These are phyloP conservation scores for Bombus terrestris DNA, from an alignment of 1,140 invertebrate genomes.

Conservation along the genomic window DNA sequence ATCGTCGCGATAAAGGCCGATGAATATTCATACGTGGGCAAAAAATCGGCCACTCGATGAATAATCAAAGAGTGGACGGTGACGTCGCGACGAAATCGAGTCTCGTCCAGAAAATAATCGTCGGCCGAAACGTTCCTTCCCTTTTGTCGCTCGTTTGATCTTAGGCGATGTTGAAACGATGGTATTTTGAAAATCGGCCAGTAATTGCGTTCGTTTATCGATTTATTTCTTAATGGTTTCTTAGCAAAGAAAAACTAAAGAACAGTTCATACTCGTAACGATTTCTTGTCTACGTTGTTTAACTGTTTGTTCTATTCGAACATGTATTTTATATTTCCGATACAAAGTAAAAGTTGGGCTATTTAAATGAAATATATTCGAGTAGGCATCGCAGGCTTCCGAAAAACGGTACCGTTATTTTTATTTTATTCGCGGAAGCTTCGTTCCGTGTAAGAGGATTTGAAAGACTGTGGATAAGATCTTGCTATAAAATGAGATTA, in stretches of 20 bases:
- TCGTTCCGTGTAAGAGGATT: background rate
- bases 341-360: accelerated
- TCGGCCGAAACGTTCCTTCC: background rate
- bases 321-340: background rate
- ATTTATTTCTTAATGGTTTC: background rate
- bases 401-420: background rate
- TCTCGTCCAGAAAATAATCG: conserved; percentile 16
- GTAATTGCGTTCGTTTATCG: too few relatives aligned
- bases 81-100: conserved; percentile 7
- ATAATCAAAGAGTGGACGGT: conserved; percentile 44
- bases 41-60: conserved; percentile 53
- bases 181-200: background rate
- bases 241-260: accelerated
- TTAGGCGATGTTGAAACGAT: background rate
- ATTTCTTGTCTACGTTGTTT: too few relatives aligned
- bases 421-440: background rate
- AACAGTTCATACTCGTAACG: background rate
- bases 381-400: accelerated
- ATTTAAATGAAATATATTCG: too few relatives aligned
- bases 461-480: too few relatives aligned
- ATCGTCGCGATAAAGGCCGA: conserved; percentile 45
- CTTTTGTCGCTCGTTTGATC: background rate
- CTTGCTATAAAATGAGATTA: background rate
- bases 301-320: too few relatives aligned
- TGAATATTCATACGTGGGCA: conserved; percentile 43